Evolutionary conservation across 2,888 invertebrate genomes (phyloP).

Genomic region (Neoaliturus tenellus): DNA sequence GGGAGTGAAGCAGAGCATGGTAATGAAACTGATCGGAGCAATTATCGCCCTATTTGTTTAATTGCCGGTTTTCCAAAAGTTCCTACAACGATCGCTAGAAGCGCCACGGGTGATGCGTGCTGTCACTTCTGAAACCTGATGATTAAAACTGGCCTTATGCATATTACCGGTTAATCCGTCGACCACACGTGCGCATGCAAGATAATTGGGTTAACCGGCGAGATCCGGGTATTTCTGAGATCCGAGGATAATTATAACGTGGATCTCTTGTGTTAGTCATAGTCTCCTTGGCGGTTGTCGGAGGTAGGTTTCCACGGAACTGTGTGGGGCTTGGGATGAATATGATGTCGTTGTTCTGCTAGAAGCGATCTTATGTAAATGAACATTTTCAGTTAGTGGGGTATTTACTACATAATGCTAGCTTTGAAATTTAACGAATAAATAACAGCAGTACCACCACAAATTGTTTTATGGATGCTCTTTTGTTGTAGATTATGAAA

Average conservation of each 20-base stretch:
- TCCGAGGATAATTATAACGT: constrained; percentile 24
- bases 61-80: constrained; percentile 35
- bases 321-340: neutral
- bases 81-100: constrained; percentile 1
- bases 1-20: neutral
- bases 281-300: neutral
- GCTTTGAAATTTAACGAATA: too few relatives aligned
- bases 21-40: constrained; percentile 7
- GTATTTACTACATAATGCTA: too few relatives aligned
- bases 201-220: constrained; percentile 38
- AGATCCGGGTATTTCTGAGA: constrained; percentile 27
- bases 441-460: too few relatives aligned
- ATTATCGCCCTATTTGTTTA: constrained; percentile 37
- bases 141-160: constrained; percentile 40
- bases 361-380: too few relatives aligned
- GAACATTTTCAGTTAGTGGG: too few relatives aligned
- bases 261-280: neutral
- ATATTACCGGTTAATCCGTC: constrained; percentile 41
- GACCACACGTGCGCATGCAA: constrained; percentile 17
- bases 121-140: constrained; percentile 27
- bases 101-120: constrained; percentile 18
- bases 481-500: too few relatives aligned
- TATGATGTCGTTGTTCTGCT: neutral
- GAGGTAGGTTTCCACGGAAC: neutral
- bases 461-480: too few relatives aligned